Evolutionary conservation across 2,113 vertebrate species (phyloP), one percentile per base, ranked within the genome.

Genomic region (Oryzias curvinotus): DNA sequence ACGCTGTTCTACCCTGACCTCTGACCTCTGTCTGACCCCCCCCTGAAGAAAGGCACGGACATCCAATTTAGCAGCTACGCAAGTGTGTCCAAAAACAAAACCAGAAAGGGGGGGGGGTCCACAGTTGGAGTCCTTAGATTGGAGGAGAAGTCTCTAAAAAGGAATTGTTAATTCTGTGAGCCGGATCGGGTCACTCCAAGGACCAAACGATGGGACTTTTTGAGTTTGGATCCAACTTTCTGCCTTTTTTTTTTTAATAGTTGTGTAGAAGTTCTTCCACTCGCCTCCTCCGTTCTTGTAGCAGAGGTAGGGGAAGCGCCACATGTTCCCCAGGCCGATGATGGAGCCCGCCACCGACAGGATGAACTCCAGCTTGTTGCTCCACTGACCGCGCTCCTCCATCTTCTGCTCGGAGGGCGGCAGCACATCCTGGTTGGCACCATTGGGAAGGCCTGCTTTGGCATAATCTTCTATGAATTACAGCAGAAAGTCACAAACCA

Each of bases 281-380:
- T 93, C 78, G 96, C 95, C 95, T 91, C 96, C 96, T 5, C 96
- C 96, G 0, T 98, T 98, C 87, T 96, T 98, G 89, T 97, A 97
- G 90, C 96, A 98, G 47, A 98, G 94, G 79, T 98, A 97, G 12
- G 95, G 96, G 82, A 98, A 97, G 56, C 95, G 91, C 96, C 96
- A 98, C 81, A 96, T 93, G 0, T 98, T 98, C 42, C 96, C 96
- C 73, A 98, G 85, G 42, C 96, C 95, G 0, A 98, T 90, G 84
- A 98, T 97, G 85, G 96, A 95, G 53, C 96, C 95, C 0, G 94
- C 95, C 15, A 96, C 95, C 0, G 95, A 95, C 56, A 97, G 83
- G 23, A 96, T 65, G 0, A 96, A 97, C 81, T 98, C 95, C 69
- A 94, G 45, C 82, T 97, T 97, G 87, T 95, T 97, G 88, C 90